Base-by-base conservation (phyloP, 2,113 vertebrate genomes). In the Bubalus kerabau region DNA sequence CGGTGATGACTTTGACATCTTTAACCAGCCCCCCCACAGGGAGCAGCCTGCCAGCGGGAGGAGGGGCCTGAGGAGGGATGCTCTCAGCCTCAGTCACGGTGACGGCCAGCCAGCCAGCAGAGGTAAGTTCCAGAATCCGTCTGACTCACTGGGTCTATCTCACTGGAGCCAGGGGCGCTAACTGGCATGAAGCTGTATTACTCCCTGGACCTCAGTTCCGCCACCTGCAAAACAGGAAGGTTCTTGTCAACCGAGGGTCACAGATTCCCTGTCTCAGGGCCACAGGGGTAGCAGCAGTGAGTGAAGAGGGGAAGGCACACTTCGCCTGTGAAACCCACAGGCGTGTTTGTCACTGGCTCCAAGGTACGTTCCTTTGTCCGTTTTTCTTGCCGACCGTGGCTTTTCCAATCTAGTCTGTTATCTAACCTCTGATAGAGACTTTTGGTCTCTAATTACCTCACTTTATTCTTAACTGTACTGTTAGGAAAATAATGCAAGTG, bases 1-100 rank as follows among this genome's bases (percentile, higher is more conserved):
- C 52, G 14, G 10, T 8, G 87, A 94, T 48, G 99, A 98, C 59
- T 96, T 99, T 54, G 98, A 99, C 90, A 46, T 98, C 88, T 96
- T 97, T 0, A 92, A 88, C 10, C 85, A 96, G 16, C 76, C 95
- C 36, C 90, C 94, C 54, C 64, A 52, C 94, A 98, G 96, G 64
- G 99, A 99, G 91, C 86, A 97, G 26, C 99, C 99, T 62, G 0
- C 98, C 9, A 99, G 99, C 28, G 99, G 99, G 80, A 99, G 99
- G 97, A 99, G 99, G 28, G 95, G 56, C 57, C 50, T 62, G 2
- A 98, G 91, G 97, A 98, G 97, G 52, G 96, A 97, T 0, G 86
- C 59, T 30, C 85, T 97, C 52, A 96, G 96, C 90, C 54, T 94
- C 7, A 3, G 93, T 8, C 87, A 90, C 6, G 95, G 91, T 15